phyloP scores from a whole-genome alignment of 2,797 vertebrate genomes.

The Octomys mimax region DNA sequence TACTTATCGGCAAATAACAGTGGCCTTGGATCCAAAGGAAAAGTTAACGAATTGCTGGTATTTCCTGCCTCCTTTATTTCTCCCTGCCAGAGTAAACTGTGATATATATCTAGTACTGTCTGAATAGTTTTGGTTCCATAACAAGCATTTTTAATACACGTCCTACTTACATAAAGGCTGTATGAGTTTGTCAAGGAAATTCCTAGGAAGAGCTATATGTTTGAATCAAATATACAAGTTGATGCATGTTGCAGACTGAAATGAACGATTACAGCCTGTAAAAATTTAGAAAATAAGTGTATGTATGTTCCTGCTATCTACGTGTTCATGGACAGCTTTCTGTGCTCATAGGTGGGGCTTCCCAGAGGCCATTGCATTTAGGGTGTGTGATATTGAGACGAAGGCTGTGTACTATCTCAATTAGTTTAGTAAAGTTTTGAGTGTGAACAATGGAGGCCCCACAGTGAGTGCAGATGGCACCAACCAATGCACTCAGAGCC shows the following conservation, averaged over 20 bases:
- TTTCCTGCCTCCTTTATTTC: background rate
- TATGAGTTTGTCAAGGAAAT: background rate
- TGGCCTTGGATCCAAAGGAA: background rate
- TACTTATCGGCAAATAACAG: background rate
- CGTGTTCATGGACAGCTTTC: background rate
- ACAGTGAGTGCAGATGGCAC: background rate
- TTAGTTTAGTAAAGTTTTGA: background rate
- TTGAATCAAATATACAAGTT: background rate
- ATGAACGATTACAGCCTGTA: background rate
- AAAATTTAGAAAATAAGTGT: background rate
- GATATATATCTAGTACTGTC: background rate
- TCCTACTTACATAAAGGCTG: background rate
- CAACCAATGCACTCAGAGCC: background rate
- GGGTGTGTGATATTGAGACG: background rate
- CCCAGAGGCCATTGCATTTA: background rate
- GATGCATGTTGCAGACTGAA: background rate
- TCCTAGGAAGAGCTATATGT: background rate
- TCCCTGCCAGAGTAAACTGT: background rate
- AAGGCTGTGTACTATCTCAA: background rate
- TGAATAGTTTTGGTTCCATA: background rate
- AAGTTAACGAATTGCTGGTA: background rate
- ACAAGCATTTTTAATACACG: background rate
- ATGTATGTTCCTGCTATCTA: background rate
- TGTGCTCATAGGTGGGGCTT: background rate
- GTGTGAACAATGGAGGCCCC: background rate